phyloP scores from a whole-genome alignment of 1,140 invertebrate genomes.

The Leptinotarsa lineolata region DNA sequence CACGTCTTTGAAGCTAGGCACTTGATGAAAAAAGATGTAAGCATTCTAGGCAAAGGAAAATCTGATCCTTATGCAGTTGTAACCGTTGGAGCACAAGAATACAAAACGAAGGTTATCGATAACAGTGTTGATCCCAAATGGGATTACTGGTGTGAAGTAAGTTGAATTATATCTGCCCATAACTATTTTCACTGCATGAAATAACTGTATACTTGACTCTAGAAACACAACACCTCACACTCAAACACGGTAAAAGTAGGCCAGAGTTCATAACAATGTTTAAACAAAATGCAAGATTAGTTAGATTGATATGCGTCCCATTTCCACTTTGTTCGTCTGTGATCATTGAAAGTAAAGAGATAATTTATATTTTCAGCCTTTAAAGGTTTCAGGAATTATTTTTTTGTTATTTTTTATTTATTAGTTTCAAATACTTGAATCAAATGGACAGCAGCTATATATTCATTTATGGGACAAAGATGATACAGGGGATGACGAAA shows the following conservation, averaged over 20 bases:
- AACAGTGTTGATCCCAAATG: constrained; percentile 92
- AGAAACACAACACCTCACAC: not conserved
- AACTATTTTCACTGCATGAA: not conserved
- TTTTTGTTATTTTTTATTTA: constrained; percentile 49
- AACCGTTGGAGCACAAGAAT: constrained; percentile 85
- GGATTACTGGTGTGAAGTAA: constrained; percentile 93
- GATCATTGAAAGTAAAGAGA: not conserved
- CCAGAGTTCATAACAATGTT: no score
- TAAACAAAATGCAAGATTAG: no score
- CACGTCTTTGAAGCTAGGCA: constrained; percentile 92
- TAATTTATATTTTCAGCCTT: not conserved
- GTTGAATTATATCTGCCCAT: constrained; percentile 36
- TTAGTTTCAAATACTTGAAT: constrained; percentile 61
- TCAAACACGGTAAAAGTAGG: not conserved
- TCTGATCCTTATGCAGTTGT: constrained; percentile 93
- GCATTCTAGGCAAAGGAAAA: constrained; percentile 90
- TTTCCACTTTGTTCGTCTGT: no score
- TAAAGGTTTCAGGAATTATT: constrained; percentile 30
- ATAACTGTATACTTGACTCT: not conserved
- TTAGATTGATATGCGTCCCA: no score
- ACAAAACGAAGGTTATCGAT: constrained; percentile 85
- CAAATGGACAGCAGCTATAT: constrained; percentile 75
- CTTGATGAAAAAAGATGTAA: constrained; percentile 89
- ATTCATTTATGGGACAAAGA: constrained; percentile 82
- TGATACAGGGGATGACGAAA: constrained; percentile 82